Base-by-base conservation (phyloP, 2,797 vertebrate species). In the Synanceia verrucosa region DNA sequence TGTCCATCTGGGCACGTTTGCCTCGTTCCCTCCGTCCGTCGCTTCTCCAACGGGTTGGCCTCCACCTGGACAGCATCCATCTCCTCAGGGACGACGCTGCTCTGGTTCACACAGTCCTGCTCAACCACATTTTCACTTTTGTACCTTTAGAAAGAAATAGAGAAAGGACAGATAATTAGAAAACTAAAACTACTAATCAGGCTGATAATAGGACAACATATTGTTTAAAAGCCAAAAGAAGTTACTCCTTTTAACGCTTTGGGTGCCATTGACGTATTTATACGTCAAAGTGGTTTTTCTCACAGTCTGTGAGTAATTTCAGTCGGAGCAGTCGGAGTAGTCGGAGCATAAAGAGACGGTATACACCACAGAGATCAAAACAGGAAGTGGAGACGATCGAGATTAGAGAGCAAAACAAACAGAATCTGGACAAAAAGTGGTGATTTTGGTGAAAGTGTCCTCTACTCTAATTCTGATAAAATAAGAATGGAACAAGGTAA, bases 101-200 rank as follows among this genome's bases (percentile, higher is more conserved):
- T 85, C 4, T 92, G 92, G 0, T 91, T 91, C 2, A 76, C 84
- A 58, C 85, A 85, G 55, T 92, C 91, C 47, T 91, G 91, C 0
- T 84, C 78, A 0, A 89, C 91, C 8, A 93, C 86, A 70, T 94
- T 94, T 86, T 93, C 93, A 0, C 93, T 94, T 91, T 95, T 94
- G 10, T 89, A 90, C 72, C 95, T 97, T 64, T 36, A 29, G 36
- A 65, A 26, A 84, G 6, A 69, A 73, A 36, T 2, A 57, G 61
- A 52, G 18, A 44, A 69, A 67, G 3, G n/a, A 63, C 19, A 65
- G 18, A 37, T 31, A 73, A 66, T 66, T 14, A 31, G 18, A 44
- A 26, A 63, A 26, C 12, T 31, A 8, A 47, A 29, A 5, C 5
- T n/a, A 43, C 21, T 8, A 21, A 67, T 48, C 14, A n/a, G 31